Percentiles rank a stretch among this genome's conserved stretches.
Evolutionary conservation across 2,797 vertebrate species (phyloP).

Genomic region (Falco peregrinus): DNA sequence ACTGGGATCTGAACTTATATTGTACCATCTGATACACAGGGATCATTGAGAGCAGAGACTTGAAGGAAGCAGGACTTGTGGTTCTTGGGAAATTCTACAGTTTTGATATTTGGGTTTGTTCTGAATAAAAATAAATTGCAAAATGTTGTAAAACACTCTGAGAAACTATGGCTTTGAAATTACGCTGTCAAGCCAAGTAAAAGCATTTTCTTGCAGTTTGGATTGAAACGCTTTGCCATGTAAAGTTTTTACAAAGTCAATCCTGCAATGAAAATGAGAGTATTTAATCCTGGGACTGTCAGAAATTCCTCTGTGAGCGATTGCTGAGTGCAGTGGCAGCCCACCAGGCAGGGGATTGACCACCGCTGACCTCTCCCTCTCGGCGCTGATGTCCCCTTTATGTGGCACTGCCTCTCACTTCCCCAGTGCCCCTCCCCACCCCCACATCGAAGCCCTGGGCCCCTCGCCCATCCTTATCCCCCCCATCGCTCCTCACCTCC

Average conservation of each 20-base stretch:
- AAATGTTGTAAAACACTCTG: not conserved
- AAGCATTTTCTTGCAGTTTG: not conserved
- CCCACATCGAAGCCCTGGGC: rapidly evolving
- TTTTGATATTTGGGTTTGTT: not conserved
- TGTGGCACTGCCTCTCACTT: rapidly evolving
- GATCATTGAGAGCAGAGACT: not conserved
- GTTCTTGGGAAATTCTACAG: not conserved
- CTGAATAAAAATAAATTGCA: not conserved
- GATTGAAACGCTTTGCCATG: rapidly evolving
- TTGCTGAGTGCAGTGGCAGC: rapidly evolving
- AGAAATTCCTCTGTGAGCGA: not conserved
- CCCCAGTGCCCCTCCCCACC: not conserved
- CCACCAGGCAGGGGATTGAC: rapidly evolving
- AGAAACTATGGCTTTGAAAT: not conserved
- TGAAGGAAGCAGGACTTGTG: not conserved
- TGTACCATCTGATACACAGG: not conserved
- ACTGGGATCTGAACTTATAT: not conserved
- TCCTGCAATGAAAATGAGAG: not conserved
- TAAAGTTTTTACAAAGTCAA: not conserved
- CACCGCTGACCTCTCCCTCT: not conserved
- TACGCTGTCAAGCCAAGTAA: rapidly evolving
- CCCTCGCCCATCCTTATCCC: not conserved
- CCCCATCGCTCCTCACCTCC: not conserved
- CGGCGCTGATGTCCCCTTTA: rapidly evolving
- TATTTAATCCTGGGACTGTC: not conserved